Percentiles rank a stretch among this genome's conserved stretches.
Evolutionary conservation across 2,888 invertebrate genomes (phyloP).

Genomic region (Epinotia ramella): DNA sequence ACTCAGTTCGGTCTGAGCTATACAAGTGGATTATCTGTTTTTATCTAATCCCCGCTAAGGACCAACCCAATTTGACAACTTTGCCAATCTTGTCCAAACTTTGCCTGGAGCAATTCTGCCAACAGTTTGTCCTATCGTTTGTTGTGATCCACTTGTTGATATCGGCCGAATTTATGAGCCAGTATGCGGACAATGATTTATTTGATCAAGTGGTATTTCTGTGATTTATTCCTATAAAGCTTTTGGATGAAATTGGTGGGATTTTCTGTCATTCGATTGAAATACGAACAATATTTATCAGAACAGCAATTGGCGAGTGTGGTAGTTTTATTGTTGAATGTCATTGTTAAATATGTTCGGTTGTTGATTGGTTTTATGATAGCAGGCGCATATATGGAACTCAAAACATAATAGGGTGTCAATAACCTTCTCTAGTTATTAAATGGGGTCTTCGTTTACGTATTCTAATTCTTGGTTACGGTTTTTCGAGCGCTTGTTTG

Average conservation of each 20-base stretch:
- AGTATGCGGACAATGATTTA: slow-evolving; percentile 32
- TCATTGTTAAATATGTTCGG: neutral
- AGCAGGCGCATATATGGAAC: no score
- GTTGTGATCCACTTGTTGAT: slow-evolving; percentile 53
- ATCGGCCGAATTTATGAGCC: slow-evolving; percentile 47
- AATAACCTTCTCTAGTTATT: no score
- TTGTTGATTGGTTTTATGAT: neutral
- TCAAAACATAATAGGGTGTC: no score
- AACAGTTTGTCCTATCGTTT: slow-evolving; percentile 34
- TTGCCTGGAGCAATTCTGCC: slow-evolving; percentile 38
- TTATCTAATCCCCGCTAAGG: slow-evolving; percentile 47
- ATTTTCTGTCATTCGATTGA: neutral
- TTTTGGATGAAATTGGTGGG: neutral
- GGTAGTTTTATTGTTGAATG: neutral
- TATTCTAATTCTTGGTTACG: no score
- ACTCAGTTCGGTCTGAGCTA: slow-evolving; percentile 1
- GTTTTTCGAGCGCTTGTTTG: no score
- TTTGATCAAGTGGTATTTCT: slow-evolving; percentile 35
- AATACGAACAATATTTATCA: neutral
- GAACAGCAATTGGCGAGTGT: neutral
- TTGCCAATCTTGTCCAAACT: slow-evolving; percentile 55
- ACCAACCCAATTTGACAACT: slow-evolving; percentile 55
- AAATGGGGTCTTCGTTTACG: no score
- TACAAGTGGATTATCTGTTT: slow-evolving; percentile 40
- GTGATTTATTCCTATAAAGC: slow-evolving; percentile 24